Conservation (phyloP, 2,113 vertebrate genomes). For the Labeo catla region DNA sequence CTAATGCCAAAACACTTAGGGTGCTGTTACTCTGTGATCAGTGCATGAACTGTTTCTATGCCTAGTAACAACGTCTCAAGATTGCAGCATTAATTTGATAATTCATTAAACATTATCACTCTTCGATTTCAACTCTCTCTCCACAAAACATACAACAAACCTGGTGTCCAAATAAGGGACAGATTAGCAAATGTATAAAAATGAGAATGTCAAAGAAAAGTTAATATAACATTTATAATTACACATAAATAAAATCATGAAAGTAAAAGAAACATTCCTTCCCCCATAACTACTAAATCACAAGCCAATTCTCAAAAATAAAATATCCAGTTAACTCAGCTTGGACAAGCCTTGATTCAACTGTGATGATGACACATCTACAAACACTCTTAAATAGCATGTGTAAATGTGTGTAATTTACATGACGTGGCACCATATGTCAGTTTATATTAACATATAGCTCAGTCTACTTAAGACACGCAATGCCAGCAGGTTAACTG, state of each 20-base stretch:
- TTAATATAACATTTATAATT: conserved; percentile 61
- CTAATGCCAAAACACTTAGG: conserved; percentile 41
- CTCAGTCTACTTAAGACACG: not conserved
- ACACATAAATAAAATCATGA: conserved; percentile 61
- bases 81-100: conserved; percentile 15
- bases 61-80: conserved; percentile 15
- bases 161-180: conserved; percentile 61
- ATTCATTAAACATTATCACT: conserved; percentile 26
- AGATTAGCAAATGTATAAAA: conserved; percentile 65
- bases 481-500: conserved; percentile 9
- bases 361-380: not conserved
- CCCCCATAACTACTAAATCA: not conserved
- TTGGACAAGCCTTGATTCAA: conserved; percentile 4
- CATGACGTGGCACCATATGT: not conserved
- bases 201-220: conserved; percentile 57
- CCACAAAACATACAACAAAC: conserved; percentile 24
- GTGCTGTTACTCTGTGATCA: conserved; percentile 15
- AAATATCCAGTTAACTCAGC: conserved; percentile 45
- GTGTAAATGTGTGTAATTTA: conserved; percentile 41
- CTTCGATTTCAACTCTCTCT: conserved; percentile 42
- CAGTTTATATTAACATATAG: conserved; percentile 20
- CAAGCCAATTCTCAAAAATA: not conserved
- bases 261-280: conserved; percentile 51
- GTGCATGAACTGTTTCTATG: conserved; percentile 34
- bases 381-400: conserved; percentile 25